These are phyloP conservation scores for Cancer borealis DNA, from an alignment of 2,888 invertebrate species.

Conservation along the genomic window DNA sequence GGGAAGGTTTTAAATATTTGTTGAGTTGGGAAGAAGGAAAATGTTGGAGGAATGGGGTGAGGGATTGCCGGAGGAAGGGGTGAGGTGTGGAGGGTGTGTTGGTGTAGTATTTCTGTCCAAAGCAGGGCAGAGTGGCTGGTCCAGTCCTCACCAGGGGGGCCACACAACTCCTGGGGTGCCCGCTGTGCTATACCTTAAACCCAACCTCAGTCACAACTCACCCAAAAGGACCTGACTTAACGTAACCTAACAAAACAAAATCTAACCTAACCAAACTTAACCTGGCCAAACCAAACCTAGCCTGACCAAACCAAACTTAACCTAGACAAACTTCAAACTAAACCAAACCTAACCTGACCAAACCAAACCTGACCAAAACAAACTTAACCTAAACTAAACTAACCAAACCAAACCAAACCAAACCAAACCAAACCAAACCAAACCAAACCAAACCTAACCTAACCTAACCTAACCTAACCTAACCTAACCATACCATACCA, in stretches of 20 bases:
- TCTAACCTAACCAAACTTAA: too few relatives aligned
- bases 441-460: too few relatives aligned
- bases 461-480: too few relatives aligned
- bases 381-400: too few relatives aligned
- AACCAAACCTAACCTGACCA: too few relatives aligned
- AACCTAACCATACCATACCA: too few relatives aligned
- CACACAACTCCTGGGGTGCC: background rate
- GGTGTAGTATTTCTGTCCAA: background rate
- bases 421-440: too few relatives aligned
- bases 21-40: background rate
- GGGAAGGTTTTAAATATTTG: background rate
- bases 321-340: too few relatives aligned
- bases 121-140: background rate
- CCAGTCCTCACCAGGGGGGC: background rate
- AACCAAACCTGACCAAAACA: too few relatives aligned
- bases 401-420: too few relatives aligned
- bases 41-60: background rate
- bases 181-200: background rate
- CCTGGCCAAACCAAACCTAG: too few relatives aligned
- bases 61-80: background rate
- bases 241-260: background rate
- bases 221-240: background rate
- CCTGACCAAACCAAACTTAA: too few relatives aligned
- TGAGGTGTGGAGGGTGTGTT: background rate
- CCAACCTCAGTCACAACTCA: background rate